Percentiles rank a stretch among this genome's conserved stretches.
Evolutionary conservation across 2,888 invertebrate species (phyloP).

Genomic region (Hypomecis punctinalis): DNA sequence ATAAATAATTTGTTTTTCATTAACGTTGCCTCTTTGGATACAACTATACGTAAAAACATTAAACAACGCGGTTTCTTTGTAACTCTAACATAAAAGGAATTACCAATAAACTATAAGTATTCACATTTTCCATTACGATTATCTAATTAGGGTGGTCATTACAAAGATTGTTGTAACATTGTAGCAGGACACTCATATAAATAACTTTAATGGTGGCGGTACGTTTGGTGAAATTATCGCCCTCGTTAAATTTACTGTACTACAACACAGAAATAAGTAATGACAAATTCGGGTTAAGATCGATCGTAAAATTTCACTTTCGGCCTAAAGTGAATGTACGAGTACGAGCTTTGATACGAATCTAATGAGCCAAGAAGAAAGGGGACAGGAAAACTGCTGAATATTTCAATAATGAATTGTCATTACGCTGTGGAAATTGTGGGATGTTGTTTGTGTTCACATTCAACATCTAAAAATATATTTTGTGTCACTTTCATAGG

Average conservation of each 20-base stretch:
- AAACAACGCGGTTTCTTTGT: too few relatives aligned
- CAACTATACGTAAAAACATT: too few relatives aligned
- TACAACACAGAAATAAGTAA: conserved; percentile 34
- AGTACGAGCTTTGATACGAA: conserved; percentile 25
- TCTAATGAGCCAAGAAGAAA: conserved; percentile 38
- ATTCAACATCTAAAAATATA: too few relatives aligned
- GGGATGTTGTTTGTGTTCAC: not conserved
- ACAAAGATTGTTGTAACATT: not conserved
- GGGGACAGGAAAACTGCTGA: conserved; percentile 49
- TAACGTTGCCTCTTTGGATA: too few relatives aligned
- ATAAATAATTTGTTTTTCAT: too few relatives aligned
- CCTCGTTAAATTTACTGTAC: conserved; percentile 36
- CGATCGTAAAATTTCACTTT: conserved; percentile 40
- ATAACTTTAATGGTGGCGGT: conserved; percentile 4
- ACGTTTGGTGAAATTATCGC: conserved; percentile 23
- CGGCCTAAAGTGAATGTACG: conserved; percentile 42
- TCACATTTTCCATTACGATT: not conserved
- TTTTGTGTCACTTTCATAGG: not conserved
- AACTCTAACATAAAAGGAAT: too few relatives aligned
- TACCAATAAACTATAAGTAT: too few relatives aligned
- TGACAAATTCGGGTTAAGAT: conserved; percentile 42
- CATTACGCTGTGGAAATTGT: too few relatives aligned
- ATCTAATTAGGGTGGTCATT: not conserved
- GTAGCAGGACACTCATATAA: conserved; percentile 1
- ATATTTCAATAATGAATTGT: too few relatives aligned